Percentiles rank a stretch among this genome's conserved stretches.
phyloP scores from a whole-genome alignment of 2,888 invertebrate genomes.

The Eudasyphora cyanicolor region DNA sequence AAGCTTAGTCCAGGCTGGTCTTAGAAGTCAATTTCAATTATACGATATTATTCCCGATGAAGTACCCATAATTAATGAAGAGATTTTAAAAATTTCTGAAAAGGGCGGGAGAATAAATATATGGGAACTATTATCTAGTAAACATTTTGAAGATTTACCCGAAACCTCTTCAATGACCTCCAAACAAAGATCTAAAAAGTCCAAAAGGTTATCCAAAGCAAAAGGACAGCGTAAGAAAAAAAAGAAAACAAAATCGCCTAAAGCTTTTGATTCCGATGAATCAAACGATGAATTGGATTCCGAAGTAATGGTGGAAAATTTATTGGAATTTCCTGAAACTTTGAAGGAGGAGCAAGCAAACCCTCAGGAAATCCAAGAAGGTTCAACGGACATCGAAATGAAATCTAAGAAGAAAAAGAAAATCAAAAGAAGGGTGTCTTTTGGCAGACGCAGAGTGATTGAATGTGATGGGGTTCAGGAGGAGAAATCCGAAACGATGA shows the following conservation, averaged over 20 bases:
- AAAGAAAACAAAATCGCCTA: not conserved
- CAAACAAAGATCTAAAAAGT: not conserved
- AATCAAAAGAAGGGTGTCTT: not conserved
- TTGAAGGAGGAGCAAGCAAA: not conserved
- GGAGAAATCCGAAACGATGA: not conserved
- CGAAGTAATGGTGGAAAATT: not conserved
- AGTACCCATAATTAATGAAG: constrained; percentile 5
- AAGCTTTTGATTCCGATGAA: not conserved
- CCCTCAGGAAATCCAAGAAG: not conserved
- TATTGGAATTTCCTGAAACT: not conserved
- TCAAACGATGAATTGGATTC: constrained; percentile 5
- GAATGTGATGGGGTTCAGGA: not conserved
- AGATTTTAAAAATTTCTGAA: constrained; percentile 15
- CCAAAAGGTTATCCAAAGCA: not conserved
- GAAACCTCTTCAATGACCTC: not conserved
- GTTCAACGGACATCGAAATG: not conserved
- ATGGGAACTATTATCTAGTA: not conserved
- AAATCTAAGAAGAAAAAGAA: not conserved
- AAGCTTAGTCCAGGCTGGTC: not conserved
- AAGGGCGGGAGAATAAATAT: not conserved
- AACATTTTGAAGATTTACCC: not conserved
- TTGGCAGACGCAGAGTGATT: not conserved
- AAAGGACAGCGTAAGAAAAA: not conserved
- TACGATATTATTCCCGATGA: constrained; percentile 6
- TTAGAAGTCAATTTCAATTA: constrained; percentile 22